Percentiles rank a stretch among this genome's conserved stretches.
These are phyloP conservation scores for rabbit (Oryctolagus cuniculus) DNA, from an alignment of 2,113 vertebrate genomes.

Conservation along the genomic window mOryCun1.1 NC_091435.1:174989001-174989500, in stretches of 20 bases:
- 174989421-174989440: neutral
- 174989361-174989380: neutral
- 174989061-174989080: neutral
- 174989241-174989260: neutral
- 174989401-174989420: neutral
- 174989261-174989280: slow-evolving; percentile 4
- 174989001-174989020: neutral
- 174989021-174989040: neutral
- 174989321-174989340: no score
- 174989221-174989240: neutral
- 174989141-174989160: neutral
- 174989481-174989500: neutral
- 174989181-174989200: neutral
- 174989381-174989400: neutral
- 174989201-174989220: neutral
- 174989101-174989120: neutral
- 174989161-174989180: neutral
- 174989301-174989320: neutral
- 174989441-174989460: neutral
- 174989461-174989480: neutral
- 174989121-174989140: neutral
- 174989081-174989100: neutral
- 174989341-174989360: neutral
- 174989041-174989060: neutral
- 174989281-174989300: neutral